These are phyloP conservation scores for Himalopsyche phryganea DNA, from an alignment of 1,140 invertebrate species.

Conservation along the genomic window DNA sequence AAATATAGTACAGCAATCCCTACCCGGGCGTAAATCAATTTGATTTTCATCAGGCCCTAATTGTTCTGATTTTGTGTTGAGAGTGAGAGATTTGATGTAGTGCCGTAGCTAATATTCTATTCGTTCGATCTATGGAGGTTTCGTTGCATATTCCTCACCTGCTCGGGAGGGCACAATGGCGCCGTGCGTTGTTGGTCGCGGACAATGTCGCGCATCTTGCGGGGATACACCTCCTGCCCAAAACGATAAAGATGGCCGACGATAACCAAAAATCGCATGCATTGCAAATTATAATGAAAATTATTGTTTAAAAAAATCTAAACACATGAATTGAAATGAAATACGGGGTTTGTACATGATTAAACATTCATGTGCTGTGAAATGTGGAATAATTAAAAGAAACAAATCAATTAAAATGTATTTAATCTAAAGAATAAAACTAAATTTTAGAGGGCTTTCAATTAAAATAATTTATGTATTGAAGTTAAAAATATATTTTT, in stretches of 20 bases:
- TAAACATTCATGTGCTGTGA: neutral
- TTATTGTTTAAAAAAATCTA: conserved; percentile 35
- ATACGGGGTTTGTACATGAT: conserved; percentile 35
- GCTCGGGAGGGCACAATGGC: conserved; percentile 52
- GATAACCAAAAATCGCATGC: conserved; percentile 34
- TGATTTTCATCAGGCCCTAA: too few relatives aligned
- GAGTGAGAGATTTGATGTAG: too few relatives aligned
- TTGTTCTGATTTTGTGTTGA: too few relatives aligned
- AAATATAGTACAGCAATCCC: too few relatives aligned
- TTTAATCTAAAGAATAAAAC: too few relatives aligned
- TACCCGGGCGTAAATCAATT: too few relatives aligned
- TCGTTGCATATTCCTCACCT: conserved; percentile 42
- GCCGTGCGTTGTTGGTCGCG: conserved; percentile 55
- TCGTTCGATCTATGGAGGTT: conserved; percentile 1
- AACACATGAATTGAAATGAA: conserved; percentile 48
- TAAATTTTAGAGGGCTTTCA: too few relatives aligned
- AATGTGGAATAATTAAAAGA: neutral
- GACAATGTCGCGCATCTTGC: conserved; percentile 69
- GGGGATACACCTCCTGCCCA: conserved; percentile 64
- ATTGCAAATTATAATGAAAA: conserved; percentile 34
- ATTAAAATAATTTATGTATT: too few relatives aligned
- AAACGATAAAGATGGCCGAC: conserved; percentile 28
- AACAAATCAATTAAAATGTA: too few relatives aligned
- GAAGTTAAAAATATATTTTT: too few relatives aligned
- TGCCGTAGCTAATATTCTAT: too few relatives aligned